phyloP scores from a whole-genome alignment of 2,113 vertebrate genomes.

The Sylvietta virens region DNA sequence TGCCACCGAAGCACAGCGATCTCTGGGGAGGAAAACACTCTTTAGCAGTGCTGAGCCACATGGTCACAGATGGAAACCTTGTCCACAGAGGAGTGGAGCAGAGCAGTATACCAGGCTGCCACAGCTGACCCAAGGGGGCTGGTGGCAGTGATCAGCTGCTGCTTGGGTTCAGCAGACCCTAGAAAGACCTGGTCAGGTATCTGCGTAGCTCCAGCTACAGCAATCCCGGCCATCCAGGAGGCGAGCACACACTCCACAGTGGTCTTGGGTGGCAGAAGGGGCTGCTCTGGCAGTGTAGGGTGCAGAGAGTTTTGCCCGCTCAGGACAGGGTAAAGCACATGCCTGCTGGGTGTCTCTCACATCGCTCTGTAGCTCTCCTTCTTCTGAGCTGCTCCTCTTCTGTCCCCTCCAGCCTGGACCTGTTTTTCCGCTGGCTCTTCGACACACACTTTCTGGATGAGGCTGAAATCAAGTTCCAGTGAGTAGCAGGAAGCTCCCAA shows the following conservation, averaged over 20 bases:
- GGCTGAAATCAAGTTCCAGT: constrained; percentile 90
- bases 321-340: accelerated
- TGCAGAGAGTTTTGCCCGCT: neutral
- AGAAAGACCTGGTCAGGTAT: neutral
- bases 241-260: accelerated
- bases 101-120: neutral
- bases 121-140: neutral
- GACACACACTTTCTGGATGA: constrained; percentile 87
- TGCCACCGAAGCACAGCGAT: accelerated
- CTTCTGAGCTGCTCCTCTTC: neutral
- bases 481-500: constrained; percentile 60
- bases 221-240: neutral
- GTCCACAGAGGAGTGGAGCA: neutral
- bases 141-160: neutral
- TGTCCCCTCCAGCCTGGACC: constrained; percentile 77
- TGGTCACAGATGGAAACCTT: neutral
- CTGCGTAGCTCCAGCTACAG: neutral
- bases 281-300: neutral
- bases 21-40: neutral
- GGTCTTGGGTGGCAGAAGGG: neutral
- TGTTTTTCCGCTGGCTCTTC: constrained; percentile 95
- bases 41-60: neutral
- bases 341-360: neutral
- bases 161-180: neutral
- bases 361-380: neutral